phyloP scores from a whole-genome alignment of 2,888 invertebrate species.

The Xestia rhomboidea region DNA sequence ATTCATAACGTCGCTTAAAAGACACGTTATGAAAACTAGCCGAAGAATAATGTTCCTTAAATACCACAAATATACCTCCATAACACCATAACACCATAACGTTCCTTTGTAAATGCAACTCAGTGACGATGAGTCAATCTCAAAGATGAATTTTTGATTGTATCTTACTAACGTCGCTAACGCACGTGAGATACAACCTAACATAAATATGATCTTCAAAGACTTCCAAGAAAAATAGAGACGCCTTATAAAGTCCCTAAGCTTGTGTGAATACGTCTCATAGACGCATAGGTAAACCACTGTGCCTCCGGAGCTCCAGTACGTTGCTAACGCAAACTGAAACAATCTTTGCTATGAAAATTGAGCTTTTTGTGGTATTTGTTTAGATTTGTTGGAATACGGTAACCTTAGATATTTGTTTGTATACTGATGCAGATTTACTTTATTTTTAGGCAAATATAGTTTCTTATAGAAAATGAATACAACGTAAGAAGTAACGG shows the following conservation, averaged over 20 bases:
- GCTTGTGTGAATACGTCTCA: conserved; percentile 33
- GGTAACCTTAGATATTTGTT: conserved; percentile 8
- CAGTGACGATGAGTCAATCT: background rate
- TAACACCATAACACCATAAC: background rate
- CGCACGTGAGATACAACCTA: conserved; percentile 3
- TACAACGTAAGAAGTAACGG: background rate
- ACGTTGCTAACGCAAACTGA: conserved; percentile 8
- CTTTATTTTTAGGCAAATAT: background rate
- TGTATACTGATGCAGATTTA: conserved; percentile 9
- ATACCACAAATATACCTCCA: background rate
- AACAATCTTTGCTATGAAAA: conserved; percentile 44
- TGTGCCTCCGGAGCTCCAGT: conserved; percentile 24
- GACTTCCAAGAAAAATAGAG: background rate
- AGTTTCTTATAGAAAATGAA: background rate
- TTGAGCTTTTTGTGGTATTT: conserved; percentile 12
- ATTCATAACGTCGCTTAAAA: too few relatives aligned
- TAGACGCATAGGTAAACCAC: conserved; percentile 30
- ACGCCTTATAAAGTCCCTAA: background rate
- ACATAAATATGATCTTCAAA: conserved; percentile 17
- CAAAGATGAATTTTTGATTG: background rate
- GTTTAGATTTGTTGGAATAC: background rate
- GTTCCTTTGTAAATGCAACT: background rate
- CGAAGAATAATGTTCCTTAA: background rate
- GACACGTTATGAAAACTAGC: background rate
- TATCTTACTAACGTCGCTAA: conserved; percentile 8